A percentile compares a stretch with the other conserved stretches of the same genome.
phyloP scores from a whole-genome alignment of 2,797 vertebrate species.

The Urosaurus nigricauda region DNA sequence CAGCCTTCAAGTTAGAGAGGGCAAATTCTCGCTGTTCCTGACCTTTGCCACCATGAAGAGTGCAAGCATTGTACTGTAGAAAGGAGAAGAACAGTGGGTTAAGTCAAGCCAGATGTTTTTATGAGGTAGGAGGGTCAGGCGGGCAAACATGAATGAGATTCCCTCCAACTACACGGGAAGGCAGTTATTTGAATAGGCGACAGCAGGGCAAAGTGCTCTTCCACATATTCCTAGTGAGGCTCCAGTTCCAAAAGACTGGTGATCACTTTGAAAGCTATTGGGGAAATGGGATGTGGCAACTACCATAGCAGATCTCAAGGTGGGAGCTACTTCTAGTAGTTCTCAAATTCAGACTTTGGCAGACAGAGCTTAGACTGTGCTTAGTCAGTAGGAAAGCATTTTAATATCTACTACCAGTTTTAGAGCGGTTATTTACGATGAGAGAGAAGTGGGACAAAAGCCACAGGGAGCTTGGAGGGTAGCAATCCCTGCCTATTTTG shows the following conservation, averaged over 20 bases:
- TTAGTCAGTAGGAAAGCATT: not conserved
- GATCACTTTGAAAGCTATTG: not conserved
- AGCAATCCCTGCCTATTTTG: not conserved
- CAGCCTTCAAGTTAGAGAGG: constrained; percentile 96
- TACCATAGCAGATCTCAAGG: not conserved
- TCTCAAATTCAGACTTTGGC: not conserved
- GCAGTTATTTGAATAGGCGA: not conserved
- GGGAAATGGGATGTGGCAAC: not conserved
- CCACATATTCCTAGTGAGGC: not conserved
- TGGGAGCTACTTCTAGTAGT: not conserved
- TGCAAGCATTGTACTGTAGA: constrained; percentile 96
- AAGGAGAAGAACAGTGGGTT: not conserved
- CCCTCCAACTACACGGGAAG: not conserved
- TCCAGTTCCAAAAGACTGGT: not conserved
- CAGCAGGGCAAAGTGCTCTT: not conserved
- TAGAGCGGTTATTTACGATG: not conserved
- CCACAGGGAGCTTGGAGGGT: not conserved
- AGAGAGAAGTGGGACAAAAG: not conserved
- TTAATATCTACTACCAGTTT: not conserved
- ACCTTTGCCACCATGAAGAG: constrained; percentile 96
- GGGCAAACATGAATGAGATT: not conserved
- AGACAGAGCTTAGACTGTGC: too few relatives aligned
- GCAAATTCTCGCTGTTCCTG: constrained; percentile 98
- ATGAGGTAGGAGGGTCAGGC: not conserved
- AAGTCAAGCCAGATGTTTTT: not conserved